phyloP scores from a whole-genome alignment of 2,113 vertebrate species.

The Stercorarius parasiticus region DNA sequence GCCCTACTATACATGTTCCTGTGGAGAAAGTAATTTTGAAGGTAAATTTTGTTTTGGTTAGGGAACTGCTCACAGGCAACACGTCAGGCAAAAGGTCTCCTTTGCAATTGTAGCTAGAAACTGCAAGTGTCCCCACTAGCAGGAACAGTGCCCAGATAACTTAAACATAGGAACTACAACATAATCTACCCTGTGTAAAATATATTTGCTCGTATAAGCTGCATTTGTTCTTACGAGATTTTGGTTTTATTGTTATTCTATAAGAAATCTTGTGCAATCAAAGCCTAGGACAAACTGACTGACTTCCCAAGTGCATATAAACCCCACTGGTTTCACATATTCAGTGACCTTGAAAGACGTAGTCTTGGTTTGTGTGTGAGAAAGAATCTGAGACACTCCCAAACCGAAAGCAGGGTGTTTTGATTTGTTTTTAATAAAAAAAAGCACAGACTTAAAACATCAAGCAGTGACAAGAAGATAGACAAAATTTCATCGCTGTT shows the following conservation, averaged over 20 bases:
- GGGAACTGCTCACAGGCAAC: neutral
- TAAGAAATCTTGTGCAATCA: neutral
- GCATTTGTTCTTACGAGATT: neutral
- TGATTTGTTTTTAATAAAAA: neutral
- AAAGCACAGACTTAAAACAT: neutral
- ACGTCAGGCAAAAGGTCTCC: neutral
- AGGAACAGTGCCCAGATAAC: neutral
- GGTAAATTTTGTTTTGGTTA: neutral
- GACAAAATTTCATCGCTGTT: neutral
- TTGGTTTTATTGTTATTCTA: neutral
- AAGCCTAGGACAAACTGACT: neutral
- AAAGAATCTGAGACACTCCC: neutral
- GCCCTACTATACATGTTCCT: neutral
- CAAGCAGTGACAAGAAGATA: neutral
- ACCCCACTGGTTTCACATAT: neutral
- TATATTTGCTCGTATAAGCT: neutral
- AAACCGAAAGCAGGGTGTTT: neutral
- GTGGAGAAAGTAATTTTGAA: neutral
- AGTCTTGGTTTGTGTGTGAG: neutral
- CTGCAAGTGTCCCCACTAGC: neutral
- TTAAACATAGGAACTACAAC: neutral
- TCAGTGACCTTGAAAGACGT: accelerated
- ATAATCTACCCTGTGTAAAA: neutral
- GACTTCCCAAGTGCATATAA: neutral
- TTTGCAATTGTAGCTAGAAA: neutral